Evolutionary conservation across 2,888 invertebrate species (phyloP), one percentile per base, ranked within the genome.

Genomic region (Euspilapteryx auroguttella): DNA sequence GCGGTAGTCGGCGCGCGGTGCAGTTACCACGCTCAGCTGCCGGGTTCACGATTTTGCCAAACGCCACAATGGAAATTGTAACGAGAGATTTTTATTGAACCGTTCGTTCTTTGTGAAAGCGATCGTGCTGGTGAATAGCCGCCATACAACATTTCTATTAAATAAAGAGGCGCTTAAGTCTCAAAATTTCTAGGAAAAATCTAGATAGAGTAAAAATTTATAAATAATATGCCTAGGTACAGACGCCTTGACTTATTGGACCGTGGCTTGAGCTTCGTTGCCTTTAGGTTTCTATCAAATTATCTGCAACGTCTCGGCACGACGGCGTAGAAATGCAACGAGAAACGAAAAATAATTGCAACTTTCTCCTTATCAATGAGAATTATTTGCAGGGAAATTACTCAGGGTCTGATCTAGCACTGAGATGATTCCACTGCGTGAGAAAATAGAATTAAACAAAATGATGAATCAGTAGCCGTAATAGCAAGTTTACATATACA

Each of bases 1-100:
- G n/a, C n/a, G n/a, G n/a, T n/a, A n/a, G n/a, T 68, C 66, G 68
- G 66, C 66, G 65, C 55, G 39, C 47, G 40, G 36, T 45, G 45
- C 42, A 44, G 48, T 47, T 49, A 49, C 41, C 38, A 41, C 44
- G 43, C 37, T n/a, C n/a, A n/a, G n/a, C n/a, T 38, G 46, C 44
- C 48, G 37, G 43, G 40, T 53, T 50, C 59, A 63, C 61, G 64
- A 61, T 45, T 53, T 49, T 40, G 41, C 46, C 41, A 46, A 49
- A 47, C 39, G 36, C 39, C 45, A 62, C 59, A 62, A 62, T 54
- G 37, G 43, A 37, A 49, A 44, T 39, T 29, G 32, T 24, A 28
- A 24, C 24, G 28, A 29, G 29, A 30, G 25, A 35, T 45, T 46
- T 45, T 40, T 47, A 47, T 48, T 6, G 49, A 45, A 46, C 40